Evolutionary conservation across 2,888 invertebrate genomes (phyloP), one percentile per base, ranked within the genome.

Genomic region (Coremacera marginata): DNA sequence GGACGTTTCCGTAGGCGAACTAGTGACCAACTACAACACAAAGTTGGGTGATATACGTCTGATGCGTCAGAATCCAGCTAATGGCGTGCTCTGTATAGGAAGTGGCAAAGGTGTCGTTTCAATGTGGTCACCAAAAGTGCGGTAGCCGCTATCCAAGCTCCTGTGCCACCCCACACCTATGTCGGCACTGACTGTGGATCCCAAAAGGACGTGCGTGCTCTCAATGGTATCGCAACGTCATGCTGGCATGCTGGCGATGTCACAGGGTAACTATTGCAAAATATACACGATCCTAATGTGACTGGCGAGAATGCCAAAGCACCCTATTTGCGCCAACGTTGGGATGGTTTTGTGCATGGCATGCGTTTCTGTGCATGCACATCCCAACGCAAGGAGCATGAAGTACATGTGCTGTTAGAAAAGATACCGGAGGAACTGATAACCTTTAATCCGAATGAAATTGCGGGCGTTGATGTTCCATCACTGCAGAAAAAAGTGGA

Each of bases 391-490:
- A 93, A 93, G 82, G 98, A 99, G 88, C 94, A 95, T 2, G 99
- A 99, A 91, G 97, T 99, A 14, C 98, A 98, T 87, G 92, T 96
- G 9, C 90, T 99, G 37, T 91, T 99, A 55, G 98, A 99, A 84
- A 99, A 99, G 92, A 95, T 99, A 84, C 98, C 96, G 80, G 93
- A 97, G 0, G 98, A 99, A 84, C 92, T 99, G 83, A 99, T 99
- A 80, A 93, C 95, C 3, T 91, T 99, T 80, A 95, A 99, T 91
- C 95, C 97, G 4, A 91, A n/a, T n/a, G n/a, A n/a, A n/a, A n/a
- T n/a, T n/a, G n/a, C n/a, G n/a, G n/a, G n/a, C n/a, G n/a, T n/a
- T n/a, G n/a, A n/a, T n/a, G n/a, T n/a, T n/a, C n/a, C n/a, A n/a
- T n/a, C n/a, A n/a, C n/a, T n/a, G n/a, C n/a, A n/a, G n/a, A n/a